Evolutionary conservation across 2,888 invertebrate genomes (phyloP).

Genomic region (Diarsia dahlii): DNA sequence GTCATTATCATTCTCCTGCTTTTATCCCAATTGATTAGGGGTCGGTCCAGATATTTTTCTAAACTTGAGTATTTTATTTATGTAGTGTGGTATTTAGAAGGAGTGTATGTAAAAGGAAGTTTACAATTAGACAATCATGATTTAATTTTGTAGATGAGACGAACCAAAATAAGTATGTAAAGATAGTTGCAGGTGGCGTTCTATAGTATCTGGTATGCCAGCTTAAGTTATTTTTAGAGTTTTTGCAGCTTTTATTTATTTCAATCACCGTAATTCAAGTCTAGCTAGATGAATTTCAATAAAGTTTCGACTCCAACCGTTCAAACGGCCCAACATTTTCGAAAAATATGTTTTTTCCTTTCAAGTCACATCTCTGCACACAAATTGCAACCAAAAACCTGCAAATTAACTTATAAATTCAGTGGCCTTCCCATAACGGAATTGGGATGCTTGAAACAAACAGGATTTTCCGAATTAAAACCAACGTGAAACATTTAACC

Average conservation of each 20-base stretch:
- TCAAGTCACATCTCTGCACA: not conserved
- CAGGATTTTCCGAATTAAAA: constrained; percentile 41
- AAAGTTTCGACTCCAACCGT: not conserved
- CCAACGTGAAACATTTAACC: constrained; percentile 25
- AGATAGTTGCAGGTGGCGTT: not conserved
- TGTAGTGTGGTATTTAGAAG: not conserved
- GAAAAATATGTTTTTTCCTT: not conserved
- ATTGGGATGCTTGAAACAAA: constrained; percentile 42
- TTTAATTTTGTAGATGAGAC: not conserved
- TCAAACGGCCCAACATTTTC: not conserved
- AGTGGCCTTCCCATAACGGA: constrained; percentile 2
- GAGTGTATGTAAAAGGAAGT: not conserved
- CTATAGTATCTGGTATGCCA: no score
- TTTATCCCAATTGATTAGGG: not conserved
- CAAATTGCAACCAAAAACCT: not conserved
- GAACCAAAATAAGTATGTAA: not conserved
- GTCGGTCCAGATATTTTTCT: not conserved
- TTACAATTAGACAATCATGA: not conserved
- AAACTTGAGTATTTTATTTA: constrained; percentile 17
- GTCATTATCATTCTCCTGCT: not conserved
- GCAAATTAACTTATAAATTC: constrained; percentile 16
- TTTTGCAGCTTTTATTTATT: not conserved
- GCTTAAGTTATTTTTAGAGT: no score
- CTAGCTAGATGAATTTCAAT: not conserved
- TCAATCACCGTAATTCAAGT: not conserved